Percentiles rank a stretch among this genome's conserved stretches.
Conservation (phyloP, 1,140 invertebrate species). For the Scaptomyza graminum region DNA sequence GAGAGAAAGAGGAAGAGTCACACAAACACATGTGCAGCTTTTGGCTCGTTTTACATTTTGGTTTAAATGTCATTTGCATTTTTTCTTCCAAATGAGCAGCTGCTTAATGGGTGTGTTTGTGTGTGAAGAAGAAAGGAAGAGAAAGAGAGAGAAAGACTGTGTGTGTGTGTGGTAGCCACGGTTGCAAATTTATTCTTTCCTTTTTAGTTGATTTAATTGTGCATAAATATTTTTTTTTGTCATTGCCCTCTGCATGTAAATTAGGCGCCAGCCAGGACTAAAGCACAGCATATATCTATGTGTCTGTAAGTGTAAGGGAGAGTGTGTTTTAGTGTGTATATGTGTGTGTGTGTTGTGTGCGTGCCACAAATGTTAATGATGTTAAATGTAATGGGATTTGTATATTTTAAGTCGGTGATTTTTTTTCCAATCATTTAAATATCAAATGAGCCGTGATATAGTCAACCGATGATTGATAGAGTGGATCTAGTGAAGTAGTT, state of each 20-base stretch:
- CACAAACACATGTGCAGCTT: slow-evolving; percentile 38
- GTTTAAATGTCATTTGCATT: slow-evolving; percentile 54
- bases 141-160: too few relatives aligned
- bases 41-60: slow-evolving; percentile 38
- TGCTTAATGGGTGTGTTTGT: slow-evolving; percentile 48
- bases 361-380: slow-evolving; percentile 38
- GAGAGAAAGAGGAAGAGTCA: neutral
- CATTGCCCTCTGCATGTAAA: slow-evolving; percentile 63
- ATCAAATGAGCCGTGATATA: slow-evolving; percentile 22
- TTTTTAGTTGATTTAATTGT: slow-evolving; percentile 79
- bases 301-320: neutral
- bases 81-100: slow-evolving; percentile 56
- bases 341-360: slow-evolving; percentile 16
- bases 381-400: slow-evolving; percentile 42
- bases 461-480: neutral
- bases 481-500: too few relatives aligned
- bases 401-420: slow-evolving; percentile 26
- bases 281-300: slow-evolving; percentile 18
- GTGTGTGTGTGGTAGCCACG: slow-evolving; percentile 35
- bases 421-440: slow-evolving; percentile 17
- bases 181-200: slow-evolving; percentile 67
- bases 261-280: slow-evolving; percentile 45
- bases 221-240: slow-evolving; percentile 80
- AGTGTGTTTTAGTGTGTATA: slow-evolving; percentile 12
- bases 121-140: neutral